Evolutionary conservation across 2,888 invertebrate genomes (phyloP), one percentile per base, ranked within the genome.

Genomic region (Bugula neritina): DNA sequence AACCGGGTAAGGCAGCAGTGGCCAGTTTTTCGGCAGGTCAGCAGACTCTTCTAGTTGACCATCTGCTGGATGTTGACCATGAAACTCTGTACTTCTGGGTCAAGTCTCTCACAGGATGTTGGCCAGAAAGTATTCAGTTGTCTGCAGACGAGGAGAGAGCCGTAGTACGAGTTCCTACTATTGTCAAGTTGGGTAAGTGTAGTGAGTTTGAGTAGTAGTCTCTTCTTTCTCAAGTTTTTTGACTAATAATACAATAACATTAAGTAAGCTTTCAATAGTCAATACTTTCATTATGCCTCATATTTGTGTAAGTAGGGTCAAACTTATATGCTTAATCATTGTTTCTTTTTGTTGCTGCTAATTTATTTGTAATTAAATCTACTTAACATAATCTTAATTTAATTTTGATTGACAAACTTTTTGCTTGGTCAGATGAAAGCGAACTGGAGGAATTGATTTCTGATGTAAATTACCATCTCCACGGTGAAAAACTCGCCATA

Each of bases 1-100:
- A 43, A 43, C 43, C 43, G 17, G 10, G 10, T 10, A 43, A 43
- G 10, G 17, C 43, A 10, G 43, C 43, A 43, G 10, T 43, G 43
- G 5, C 43, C 17, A 43, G 43, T 17, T 43, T 43, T 43, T 5
- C 17, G 5, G 5, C 43, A 10, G 43, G 43, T 5, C 5, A 43
- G 5, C 43, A 43, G 43, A 43, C 43, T 10, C 57, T 57, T 21
- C 27, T 57, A 5, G 57, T 57, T 5, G 21, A 21, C n/a, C 27
- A 63, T n/a, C 63, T 63, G 10, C 17, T 63, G 13, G 63, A 63
- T 63, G 63, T 63, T 2, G 63, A 63, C 63, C 63, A 63, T 5
- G 31, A 63, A n/a, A 63, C 31, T 17, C 13, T 63, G 31, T 63
- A 63, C 63, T 63, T 63, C 17, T 63, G 63, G 63, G 5, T 63